Evolutionary conservation across 2,888 invertebrate species (phyloP), one percentile per base, ranked within the genome.

Genomic region (Ochlodes sylvanus): DNA sequence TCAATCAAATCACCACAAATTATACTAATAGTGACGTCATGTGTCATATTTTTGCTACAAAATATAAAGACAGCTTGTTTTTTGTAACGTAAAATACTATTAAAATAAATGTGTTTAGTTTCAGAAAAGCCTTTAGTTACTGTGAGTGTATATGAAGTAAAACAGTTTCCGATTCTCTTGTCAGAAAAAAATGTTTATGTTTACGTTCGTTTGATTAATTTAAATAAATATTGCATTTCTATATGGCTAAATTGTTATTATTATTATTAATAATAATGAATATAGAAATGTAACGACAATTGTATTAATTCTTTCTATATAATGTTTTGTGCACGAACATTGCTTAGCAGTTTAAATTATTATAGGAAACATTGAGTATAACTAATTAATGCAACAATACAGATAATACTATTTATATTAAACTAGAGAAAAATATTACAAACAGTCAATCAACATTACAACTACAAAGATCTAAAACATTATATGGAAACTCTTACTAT

Each of bases 391-490:
- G 10, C 19, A 50, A 50, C 50, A 50, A 50, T 10, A 19, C 17
- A 9, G 12, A 19, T 50, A 50, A 50, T 50, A 19, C 19, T 10
- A 47, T 50, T n/a, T 17, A 50, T 7, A 56, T 12, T 32, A 15
- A 56, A 15, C 56, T 56, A 61, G 47, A 47, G 60, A 44, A 61
- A 47, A 61, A 50, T 47, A 44, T 34, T 50, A 62, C 47, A 62
- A 62, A 62, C 52, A 54, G 17, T 17, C 17, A 50, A 19, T 52
- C 38, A 52, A 41, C 41, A 62, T 52, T 62, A 62, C n/a, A 54
- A 27, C 12, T 41, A 27, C n/a, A 21, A 62, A 63, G 63, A 63
- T 63, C 63, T 21, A 42, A 42, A 63, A 38, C 61, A 34, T 62
- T 34, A 54, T 41, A 7, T 32, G 42, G 52, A 42, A 63, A 50